Base-by-base conservation (phyloP, 1,140 invertebrate species). In the Solen grandis region DNA sequence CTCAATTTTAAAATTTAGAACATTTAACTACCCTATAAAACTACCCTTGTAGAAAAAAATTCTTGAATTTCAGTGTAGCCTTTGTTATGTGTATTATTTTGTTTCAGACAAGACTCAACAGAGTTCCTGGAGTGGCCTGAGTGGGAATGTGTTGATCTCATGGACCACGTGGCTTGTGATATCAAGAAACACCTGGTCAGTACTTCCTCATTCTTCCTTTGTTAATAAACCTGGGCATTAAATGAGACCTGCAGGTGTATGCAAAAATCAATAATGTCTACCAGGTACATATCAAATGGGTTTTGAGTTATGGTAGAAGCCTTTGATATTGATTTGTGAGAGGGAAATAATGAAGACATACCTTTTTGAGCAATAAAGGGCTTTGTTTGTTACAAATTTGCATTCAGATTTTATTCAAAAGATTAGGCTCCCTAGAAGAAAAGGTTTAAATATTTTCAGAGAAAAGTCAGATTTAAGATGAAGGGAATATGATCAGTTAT, bases 111-210 rank as follows among this genome's bases (percentile, higher is more conserved):
- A 4, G 22, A 54, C 8, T n/a, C 35, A 25, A 69, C 55, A 31
- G 66, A 60, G n/a, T 78, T 46, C 22, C 29, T 78, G 16, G 65
- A 68, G 22, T 78, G 75, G 75, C 46, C 55, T 16, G 63, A 78
- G 31, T 78, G 63, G 75, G 75, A 78, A 25, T 69, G 65, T 57
- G 3, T 78, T n/a, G 75, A 78, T 29, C 35, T 78, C 8, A 33
- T 78, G 5, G 75, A 78, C 22, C 52, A 54, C 60, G 75, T 63
- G 0, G 60, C 66, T 19, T 27, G 41, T 14, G 59, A 55, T 27
- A 57, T 63, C 25, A 60, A 76, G 59, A 55, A 25, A 36, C 31
- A 41, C 29, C 31, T 76, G n/a, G 74, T 76, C 14, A 66, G 74
- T 66, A 50, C n/a, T n/a, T 13, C 10, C 10, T 10, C n/a, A 13